A percentile compares a stretch with the other conserved stretches of the same genome.
Conservation (phyloP, 2,888 invertebrate genomes). For the Tenodera sinensis region DNA sequence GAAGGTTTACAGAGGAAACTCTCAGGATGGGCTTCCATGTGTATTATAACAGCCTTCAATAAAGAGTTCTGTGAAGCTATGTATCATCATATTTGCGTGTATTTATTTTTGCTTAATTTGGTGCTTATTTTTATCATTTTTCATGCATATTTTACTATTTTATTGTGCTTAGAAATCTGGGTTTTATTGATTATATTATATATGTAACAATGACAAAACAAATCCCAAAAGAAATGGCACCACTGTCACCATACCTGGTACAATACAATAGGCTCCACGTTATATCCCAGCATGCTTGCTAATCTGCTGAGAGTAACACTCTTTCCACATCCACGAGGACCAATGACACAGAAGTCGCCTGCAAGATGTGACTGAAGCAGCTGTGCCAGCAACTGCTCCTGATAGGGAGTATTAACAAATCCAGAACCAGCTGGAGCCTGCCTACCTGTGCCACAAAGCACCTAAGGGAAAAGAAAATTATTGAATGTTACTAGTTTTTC, state of each 20-base stretch:
- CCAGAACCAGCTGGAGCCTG: constrained; percentile 30
- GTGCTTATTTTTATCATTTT: no score
- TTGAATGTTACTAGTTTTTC: neutral
- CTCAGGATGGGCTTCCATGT: no score
- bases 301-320: constrained; percentile 75
- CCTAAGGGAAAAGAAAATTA: constrained; percentile 36
- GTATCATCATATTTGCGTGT: no score
- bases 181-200: no score
- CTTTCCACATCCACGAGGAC: constrained; percentile 91
- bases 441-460: constrained; percentile 38
- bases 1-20: no score
- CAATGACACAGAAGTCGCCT: constrained; percentile 84
- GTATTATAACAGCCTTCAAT: no score
- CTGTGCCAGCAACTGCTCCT: constrained; percentile 71
- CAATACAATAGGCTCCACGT: constrained; percentile 82
- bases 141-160: no score
- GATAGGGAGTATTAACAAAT: constrained; percentile 72
- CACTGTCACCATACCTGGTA: constrained; percentile 60
- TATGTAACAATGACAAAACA: neutral
- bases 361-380: constrained; percentile 74
- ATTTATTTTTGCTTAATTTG: no score
- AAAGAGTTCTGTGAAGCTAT: no score
- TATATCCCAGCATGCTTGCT: constrained; percentile 71
- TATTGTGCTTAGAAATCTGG: no score
- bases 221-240: neutral